Base-by-base conservation (phyloP, 2,797 vertebrate genomes). In the Mus spretus region DNA sequence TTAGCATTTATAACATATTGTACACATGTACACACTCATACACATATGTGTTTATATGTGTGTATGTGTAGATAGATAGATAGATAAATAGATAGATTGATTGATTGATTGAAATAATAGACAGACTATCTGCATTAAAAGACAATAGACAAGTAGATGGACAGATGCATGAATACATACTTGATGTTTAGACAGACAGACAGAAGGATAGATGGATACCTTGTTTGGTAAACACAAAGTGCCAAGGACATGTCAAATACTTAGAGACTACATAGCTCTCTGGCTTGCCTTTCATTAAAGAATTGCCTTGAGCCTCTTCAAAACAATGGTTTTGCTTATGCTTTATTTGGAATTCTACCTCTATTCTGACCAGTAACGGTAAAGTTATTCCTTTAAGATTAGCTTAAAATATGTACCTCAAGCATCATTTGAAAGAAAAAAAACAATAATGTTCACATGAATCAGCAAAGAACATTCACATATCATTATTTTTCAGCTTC, bases 381-480 rank as follows among this genome's bases (percentile, higher is more conserved):
- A 72, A 72, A 1, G 9, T 89, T 80, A 0, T 90, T 95, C 91
- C 34, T 63, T 59, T 90, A 79, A 65, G 10, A 17, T 5, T 1
- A 63, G n/a, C 94, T 72, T 89, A 96, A 97, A 91, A 78, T 93
- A 24, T 53, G 40, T 17, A 93, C 9, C 6, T 65, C n/a, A 86
- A 79, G 47, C 28, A 83, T 31, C 57, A 19, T 31, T 81, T 72
- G 19, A 67, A 72, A 87, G 20, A 80, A 67, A 44, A 28, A 84
- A 26, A 63, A 4, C 31, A 50, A 93, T 86, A 55, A 15, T 72
- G 26, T 13, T 12, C 61, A 57, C 1, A 83, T 28, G 81, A 37
- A 82, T 91, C 26, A 75, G 57, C n/a, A 61, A 20, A 84, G 28
- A 93, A 72, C 72, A 0, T 13, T 75, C 31, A n/a, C 8, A 59